Conservation (phyloP, 2,797 vertebrate species). For the Ctenochaetus hawaiiensis region DNA sequence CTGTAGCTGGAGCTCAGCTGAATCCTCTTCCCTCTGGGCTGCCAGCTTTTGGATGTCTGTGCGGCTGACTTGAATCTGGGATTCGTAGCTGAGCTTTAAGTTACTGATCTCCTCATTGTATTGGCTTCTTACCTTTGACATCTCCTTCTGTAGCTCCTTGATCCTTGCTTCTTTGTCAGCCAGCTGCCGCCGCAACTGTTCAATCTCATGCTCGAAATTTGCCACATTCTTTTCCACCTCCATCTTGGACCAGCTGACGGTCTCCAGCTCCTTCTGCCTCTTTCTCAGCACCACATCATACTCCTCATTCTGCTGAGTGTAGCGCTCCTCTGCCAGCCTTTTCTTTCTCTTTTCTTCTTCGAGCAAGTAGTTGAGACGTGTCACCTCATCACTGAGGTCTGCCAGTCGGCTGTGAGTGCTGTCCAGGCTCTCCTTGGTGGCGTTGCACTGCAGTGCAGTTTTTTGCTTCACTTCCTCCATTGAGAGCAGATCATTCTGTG, state of each 20-base stretch:
- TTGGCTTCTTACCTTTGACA: constrained; percentile 97
- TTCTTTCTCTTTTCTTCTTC: constrained; percentile 93
- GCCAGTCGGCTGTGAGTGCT: constrained; percentile 89
- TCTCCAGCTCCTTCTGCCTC: constrained; percentile 92
- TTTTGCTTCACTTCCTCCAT: constrained; percentile 92
- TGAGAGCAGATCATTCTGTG: constrained; percentile 87
- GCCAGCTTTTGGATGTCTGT: constrained; percentile 91
- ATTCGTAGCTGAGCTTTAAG: constrained; percentile 95
- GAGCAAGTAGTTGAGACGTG: constrained; percentile 87
- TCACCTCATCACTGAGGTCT: constrained; percentile 90
- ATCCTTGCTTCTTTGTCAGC: constrained; percentile 88
- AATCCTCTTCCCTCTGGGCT: constrained; percentile 89
- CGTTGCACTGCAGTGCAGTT: constrained; percentile 87
- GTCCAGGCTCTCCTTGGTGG: constrained; percentile 90
- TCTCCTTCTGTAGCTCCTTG: constrained; percentile 92
- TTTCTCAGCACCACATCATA: constrained; percentile 90
- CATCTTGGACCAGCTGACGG: constrained; percentile 91
- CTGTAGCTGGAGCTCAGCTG: constrained; percentile 86
- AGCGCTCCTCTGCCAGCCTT: constrained; percentile 92
- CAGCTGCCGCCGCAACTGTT: constrained; percentile 91
- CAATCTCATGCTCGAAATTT: constrained; percentile 91
- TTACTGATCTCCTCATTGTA: constrained; percentile 93
- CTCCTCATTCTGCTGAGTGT: constrained; percentile 90
- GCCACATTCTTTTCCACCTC: constrained; percentile 92
- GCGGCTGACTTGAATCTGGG: constrained; percentile 92